A percentile compares a stretch with the other conserved stretches of the same genome.
Evolutionary conservation across 2,888 invertebrate genomes (phyloP).

Genomic region (Tenthredo notha): DNA sequence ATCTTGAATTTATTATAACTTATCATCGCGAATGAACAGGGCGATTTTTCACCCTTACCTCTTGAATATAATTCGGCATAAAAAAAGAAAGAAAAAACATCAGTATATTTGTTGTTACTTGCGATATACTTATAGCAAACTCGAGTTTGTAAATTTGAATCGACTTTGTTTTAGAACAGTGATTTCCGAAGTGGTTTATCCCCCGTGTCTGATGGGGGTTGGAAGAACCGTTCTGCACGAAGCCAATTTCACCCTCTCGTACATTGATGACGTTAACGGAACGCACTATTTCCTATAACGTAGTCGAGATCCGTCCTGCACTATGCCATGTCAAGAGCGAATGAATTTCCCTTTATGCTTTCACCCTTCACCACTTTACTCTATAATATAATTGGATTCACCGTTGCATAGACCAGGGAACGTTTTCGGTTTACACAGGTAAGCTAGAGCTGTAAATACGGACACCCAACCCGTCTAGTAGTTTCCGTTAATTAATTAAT

Average conservation of each 20-base stretch:
- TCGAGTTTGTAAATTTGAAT: not conserved
- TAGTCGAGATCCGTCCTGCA: not conserved
- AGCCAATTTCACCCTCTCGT: slow-evolving; percentile 11
- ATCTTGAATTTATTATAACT: no score
- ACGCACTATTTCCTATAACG: slow-evolving; percentile 39
- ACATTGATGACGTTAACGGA: slow-evolving; percentile 28
- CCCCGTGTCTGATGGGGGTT: not conserved
- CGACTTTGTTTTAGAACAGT: not conserved
- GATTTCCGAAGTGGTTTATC: not conserved
- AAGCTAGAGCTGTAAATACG: slow-evolving; percentile 26
- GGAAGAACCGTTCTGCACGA: not conserved
- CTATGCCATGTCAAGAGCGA: not conserved
- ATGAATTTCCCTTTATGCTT: not conserved
- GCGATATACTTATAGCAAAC: not conserved
- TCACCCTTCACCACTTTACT: not conserved
- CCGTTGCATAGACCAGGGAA: slow-evolving; percentile 19
- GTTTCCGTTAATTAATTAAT: slow-evolving; percentile 43
- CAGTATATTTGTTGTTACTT: no score
- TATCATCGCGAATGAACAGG: no score
- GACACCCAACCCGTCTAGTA: not conserved
- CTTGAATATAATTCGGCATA: no score
- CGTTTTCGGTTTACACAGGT: slow-evolving; percentile 27
- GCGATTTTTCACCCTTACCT: no score
- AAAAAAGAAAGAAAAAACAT: no score
- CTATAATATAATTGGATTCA: slow-evolving; percentile 40